Percentiles rank a stretch among this genome's conserved stretches.
Conservation (phyloP, 2,888 invertebrate species). For the Amiota mariae region DNA sequence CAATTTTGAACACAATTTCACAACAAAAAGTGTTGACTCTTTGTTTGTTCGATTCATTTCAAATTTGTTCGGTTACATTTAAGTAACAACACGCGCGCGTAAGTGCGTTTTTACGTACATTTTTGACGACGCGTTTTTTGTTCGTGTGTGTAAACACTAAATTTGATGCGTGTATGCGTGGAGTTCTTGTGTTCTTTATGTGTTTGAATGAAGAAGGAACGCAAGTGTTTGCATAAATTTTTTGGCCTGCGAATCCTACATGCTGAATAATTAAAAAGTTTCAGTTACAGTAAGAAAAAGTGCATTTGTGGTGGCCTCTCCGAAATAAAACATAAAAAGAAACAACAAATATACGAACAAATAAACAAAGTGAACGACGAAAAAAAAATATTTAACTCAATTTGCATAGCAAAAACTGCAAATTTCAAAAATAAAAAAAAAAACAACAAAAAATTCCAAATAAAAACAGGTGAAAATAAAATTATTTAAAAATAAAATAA, state of each 20-base stretch:
- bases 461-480: no score
- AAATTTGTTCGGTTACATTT: not conserved
- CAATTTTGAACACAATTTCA: not conserved
- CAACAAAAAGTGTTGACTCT: constrained; percentile 19
- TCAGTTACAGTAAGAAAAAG: constrained; percentile 9
- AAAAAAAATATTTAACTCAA: not conserved
- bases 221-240: no score
- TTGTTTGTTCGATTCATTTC: constrained; percentile 4
- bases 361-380: not conserved
- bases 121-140: not conserved
- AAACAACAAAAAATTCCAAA: constrained; percentile 43
- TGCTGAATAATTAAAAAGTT: constrained; percentile 30
- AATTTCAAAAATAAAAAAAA: not conserved
- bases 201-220: no score
- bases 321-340: not conserved
- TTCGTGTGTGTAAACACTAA: no score
- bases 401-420: not conserved
- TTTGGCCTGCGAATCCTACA: constrained; percentile 19
- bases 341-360: not conserved
- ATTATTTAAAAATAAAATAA: no score
- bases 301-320: constrained; percentile 1
- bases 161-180: no score
- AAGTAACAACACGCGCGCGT: not conserved
- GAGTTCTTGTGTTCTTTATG: no score
- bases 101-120: constrained; percentile 1